phyloP scores from a whole-genome alignment of 1,140 invertebrate genomes.

The Calephelis nemesis region DNA sequence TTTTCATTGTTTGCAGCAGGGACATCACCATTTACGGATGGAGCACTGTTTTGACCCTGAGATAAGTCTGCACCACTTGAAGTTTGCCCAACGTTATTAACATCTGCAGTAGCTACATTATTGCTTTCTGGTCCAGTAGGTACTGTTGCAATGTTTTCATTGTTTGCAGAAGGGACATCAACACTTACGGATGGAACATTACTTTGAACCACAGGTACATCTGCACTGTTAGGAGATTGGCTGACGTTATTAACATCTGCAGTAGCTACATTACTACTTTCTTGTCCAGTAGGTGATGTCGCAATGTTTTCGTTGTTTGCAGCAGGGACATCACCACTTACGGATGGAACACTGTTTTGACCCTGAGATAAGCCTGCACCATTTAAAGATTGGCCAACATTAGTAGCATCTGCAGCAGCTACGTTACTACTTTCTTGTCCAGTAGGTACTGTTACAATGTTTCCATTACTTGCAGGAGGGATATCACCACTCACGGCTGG shows the following conservation, averaged over 20 bases:
- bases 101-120: background rate
- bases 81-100: background rate
- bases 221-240: background rate
- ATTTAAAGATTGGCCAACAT: background rate
- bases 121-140: background rate
- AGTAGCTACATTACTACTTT: background rate
- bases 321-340: background rate
- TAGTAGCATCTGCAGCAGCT: background rate
- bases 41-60: background rate
- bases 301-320: background rate
- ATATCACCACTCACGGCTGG: background rate
- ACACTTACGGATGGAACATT: background rate
- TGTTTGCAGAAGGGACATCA: background rate
- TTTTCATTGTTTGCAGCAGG: no score
- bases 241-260: background rate
- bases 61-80: background rate
- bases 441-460: slow-evolving; percentile 10
- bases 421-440: background rate
- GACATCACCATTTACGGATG: background rate
- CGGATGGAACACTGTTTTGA: background rate
- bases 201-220: background rate
- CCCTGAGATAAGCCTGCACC: background rate
- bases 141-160: background rate
- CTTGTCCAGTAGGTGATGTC: background rate
- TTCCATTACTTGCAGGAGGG: background rate